These are phyloP conservation scores for Otus scops DNA, from an alignment of 2,797 vertebrate species.

Conservation along the genomic window DNA sequence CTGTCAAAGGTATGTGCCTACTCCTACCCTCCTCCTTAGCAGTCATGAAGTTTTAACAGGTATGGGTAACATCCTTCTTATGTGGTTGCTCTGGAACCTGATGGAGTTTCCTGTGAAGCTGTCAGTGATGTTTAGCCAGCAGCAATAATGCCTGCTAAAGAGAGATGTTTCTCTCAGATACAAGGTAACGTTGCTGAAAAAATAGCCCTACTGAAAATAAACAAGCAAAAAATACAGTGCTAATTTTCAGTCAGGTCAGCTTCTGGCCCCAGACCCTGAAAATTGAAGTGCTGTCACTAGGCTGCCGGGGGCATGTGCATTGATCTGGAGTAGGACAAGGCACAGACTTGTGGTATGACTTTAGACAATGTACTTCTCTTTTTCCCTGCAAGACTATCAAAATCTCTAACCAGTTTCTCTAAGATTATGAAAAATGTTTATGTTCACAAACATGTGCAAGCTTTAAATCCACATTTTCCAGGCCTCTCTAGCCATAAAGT, in stretches of 20 bases:
- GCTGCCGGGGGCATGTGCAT: fast-evolving
- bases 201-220: neutral
- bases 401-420: neutral
- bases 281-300: neutral
- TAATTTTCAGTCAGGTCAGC: neutral
- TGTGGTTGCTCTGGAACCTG: neutral
- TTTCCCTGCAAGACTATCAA: neutral
- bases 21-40: neutral
- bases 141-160: neutral
- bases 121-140: neutral
- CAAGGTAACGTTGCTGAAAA: neutral
- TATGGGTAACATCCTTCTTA: neutral
- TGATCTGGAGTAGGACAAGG: neutral
- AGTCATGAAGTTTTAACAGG: neutral
- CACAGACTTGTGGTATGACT: neutral
- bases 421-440: neutral
- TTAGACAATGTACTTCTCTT: neutral
- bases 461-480: neutral
- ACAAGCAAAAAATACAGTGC: neutral
- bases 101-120: neutral
- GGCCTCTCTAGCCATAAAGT: neutral
- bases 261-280: neutral
- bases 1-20: neutral
- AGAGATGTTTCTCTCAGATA: neutral
- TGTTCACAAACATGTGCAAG: neutral